Conservation (phyloP, 2,113 vertebrate genomes). For the Lasiurus borealis region DNA sequence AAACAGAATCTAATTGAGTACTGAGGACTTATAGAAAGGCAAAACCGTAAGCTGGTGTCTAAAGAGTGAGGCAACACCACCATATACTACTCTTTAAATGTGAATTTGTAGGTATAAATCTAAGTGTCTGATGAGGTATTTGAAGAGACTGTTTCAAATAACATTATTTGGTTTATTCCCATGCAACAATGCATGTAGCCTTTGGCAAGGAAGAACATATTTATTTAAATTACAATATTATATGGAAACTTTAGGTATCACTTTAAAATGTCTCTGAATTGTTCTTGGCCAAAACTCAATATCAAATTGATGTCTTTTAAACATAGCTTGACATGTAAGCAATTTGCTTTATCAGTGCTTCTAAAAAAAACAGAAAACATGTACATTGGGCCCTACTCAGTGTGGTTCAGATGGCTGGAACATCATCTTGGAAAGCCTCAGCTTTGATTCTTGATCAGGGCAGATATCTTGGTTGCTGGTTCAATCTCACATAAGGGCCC, state of each 20-base stretch:
- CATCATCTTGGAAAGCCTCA: neutral
- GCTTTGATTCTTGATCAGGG: too few relatives aligned
- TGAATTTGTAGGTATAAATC: neutral
- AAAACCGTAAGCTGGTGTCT: neutral
- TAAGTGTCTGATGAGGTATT: neutral
- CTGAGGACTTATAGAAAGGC: neutral
- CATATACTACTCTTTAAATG: neutral
- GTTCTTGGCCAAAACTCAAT: neutral
- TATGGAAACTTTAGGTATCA: neutral
- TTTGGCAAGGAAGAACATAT: neutral
- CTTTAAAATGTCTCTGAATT: neutral
- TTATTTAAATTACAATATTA: neutral
- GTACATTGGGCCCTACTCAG: too few relatives aligned
- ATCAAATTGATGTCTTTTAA: conserved; percentile 26
- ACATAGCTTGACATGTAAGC: neutral
- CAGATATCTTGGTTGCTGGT: neutral
- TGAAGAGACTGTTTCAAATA: neutral
- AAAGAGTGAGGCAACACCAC: neutral
- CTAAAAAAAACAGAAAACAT: neutral
- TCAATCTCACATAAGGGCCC: neutral
- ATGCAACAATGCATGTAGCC: neutral
- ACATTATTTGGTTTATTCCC: neutral
- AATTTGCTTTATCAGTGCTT: conserved; percentile 28
- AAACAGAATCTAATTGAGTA: neutral
- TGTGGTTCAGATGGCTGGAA: neutral